These are phyloP conservation scores for Drosophila simulans DNA, from an alignment of 1,140 invertebrate species.

Conservation along the genomic window DNA sequence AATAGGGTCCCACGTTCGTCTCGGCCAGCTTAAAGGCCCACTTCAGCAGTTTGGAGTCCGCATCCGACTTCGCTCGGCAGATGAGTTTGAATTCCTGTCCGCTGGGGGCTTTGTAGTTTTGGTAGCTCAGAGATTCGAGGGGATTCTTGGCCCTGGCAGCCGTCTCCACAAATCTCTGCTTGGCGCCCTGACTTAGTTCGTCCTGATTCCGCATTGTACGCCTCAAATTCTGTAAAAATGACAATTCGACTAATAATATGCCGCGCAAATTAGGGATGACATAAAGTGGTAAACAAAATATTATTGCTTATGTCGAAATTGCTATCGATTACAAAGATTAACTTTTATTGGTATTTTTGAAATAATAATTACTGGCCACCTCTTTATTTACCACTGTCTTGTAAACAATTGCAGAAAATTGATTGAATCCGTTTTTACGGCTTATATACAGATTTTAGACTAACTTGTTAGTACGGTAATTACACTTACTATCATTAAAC, in stretches of 20 bases:
- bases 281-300: not conserved
- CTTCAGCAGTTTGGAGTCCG: constrained; percentile 84
- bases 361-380: not conserved
- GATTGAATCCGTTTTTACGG: no score
- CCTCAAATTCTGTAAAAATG: not conserved
- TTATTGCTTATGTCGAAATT: not conserved
- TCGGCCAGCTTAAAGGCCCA: constrained; percentile 89
- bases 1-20: constrained; percentile 88
- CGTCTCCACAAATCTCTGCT: constrained; percentile 74
- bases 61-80: constrained; percentile 69
- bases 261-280: constrained; percentile 35
- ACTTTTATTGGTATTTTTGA: not conserved
- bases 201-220: constrained; percentile 62
- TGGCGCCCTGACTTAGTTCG: constrained; percentile 61
- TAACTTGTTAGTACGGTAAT: not conserved
- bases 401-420: constrained; percentile 18
- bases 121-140: constrained; percentile 53
- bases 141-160: constrained; percentile 74
- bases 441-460: not conserved
- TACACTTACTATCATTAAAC: not conserved
- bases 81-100: constrained; percentile 67
- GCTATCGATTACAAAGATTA: not conserved
- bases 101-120: constrained; percentile 45
- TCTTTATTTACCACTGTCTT: not conserved
- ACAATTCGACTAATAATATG: not conserved